A percentile compares a stretch with the other conserved stretches of the same genome.
These are phyloP conservation scores for Nymphicus hollandicus DNA, from an alignment of 2,113 vertebrate genomes.

Conservation along the genomic window DNA sequence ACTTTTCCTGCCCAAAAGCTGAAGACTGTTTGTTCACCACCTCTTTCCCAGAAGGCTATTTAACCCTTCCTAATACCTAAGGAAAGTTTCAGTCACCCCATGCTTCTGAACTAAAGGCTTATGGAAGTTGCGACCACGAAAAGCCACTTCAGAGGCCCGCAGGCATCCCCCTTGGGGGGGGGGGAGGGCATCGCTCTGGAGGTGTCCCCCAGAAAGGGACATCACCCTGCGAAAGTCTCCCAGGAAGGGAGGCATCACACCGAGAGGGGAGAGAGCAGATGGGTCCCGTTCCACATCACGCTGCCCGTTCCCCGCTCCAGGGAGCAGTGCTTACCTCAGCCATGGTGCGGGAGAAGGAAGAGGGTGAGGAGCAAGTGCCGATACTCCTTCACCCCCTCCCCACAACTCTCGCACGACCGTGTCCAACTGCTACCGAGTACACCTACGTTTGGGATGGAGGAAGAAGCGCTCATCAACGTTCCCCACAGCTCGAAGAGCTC, in stretches of 20 bases:
- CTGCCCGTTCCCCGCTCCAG: fast-evolving
- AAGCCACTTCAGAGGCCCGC: fast-evolving
- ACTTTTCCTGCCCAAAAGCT: not conserved
- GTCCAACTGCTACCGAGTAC: fast-evolving
- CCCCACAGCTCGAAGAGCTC: fast-evolving
- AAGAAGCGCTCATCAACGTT: fast-evolving
- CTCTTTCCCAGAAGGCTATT: fast-evolving
- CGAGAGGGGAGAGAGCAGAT: fast-evolving
- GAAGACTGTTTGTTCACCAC: fast-evolving
- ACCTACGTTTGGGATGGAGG: fast-evolving
- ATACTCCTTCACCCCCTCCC: too few species aligned
- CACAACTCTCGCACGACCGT: fast-evolving
- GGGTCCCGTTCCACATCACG: not conserved
- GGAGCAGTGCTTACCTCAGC: not conserved
- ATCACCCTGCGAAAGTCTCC: not conserved
- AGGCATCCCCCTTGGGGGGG: fast-evolving
- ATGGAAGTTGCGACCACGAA: fast-evolving
- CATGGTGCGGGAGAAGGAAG: not conserved
- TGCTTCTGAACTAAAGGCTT: fast-evolving
- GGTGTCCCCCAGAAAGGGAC: not conserved
- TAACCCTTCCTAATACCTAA: not conserved
- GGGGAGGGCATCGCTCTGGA: not conserved
- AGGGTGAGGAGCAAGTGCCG: fast-evolving
- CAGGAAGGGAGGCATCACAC: not conserved
- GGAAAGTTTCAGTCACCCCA: fast-evolving